phyloP scores from a whole-genome alignment of 2,113 vertebrate genomes.

The Vidua macroura region DNA sequence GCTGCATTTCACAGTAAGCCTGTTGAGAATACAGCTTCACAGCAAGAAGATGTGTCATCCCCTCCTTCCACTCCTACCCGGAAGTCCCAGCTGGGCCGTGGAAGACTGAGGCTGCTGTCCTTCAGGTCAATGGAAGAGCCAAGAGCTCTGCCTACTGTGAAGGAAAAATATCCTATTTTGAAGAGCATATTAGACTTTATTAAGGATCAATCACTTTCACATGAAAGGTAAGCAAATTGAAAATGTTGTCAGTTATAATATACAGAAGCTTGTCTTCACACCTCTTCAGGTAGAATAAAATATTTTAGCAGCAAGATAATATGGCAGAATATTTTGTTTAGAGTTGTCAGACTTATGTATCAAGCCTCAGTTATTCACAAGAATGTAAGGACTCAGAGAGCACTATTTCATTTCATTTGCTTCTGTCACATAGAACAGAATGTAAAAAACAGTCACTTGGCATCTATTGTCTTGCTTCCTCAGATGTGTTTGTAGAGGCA shows the following conservation, averaged over 20 bases:
- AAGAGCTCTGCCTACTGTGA: conserved; percentile 77
- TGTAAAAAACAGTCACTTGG: not conserved
- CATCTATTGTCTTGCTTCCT: not conserved
- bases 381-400: not conserved
- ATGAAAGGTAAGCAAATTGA: conserved; percentile 78
- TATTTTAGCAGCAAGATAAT: not conserved
- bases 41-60: conserved; percentile 72
- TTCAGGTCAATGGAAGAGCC: conserved; percentile 90
- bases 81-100: conserved; percentile 82
- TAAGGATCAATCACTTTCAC: conserved; percentile 87
- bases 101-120: conserved; percentile 91
- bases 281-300: not conserved
- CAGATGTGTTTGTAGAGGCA: not conserved
- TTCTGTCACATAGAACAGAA: not conserved
- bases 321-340: not conserved
- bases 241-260: not conserved
- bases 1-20: conserved; percentile 45
- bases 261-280: not conserved
- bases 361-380: not conserved
- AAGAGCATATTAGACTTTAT: conserved; percentile 89
- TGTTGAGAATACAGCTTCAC: conserved; percentile 70
- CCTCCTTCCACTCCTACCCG: conserved; percentile 84
- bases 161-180: conserved; percentile 87
- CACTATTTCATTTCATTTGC: not conserved
- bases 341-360: not conserved